Evolutionary conservation across 2,797 vertebrate species (phyloP), one percentile per base, ranked within the genome.

Genomic region (Synanceia verrucosa): DNA sequence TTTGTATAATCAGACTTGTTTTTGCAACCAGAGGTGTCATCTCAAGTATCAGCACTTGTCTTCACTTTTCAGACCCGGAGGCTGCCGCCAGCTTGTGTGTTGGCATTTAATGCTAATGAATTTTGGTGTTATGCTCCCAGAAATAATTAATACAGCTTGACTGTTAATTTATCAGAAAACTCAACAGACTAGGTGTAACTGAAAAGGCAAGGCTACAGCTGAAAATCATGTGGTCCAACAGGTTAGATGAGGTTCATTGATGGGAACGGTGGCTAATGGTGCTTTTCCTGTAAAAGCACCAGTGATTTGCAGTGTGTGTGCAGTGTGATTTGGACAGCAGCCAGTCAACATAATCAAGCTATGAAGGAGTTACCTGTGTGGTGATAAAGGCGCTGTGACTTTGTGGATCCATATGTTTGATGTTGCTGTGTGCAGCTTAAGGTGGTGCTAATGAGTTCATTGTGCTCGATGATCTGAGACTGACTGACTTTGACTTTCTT

Each of bases 371-470:
- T 50, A 57, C 16, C 21, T 28, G 41, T 24, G 36, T 37, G 3
- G 23, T 51, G 9, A 31, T 58, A 53, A 59, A 63, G 2, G 6
- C 21, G 44, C 19, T 57, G n/a, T 55, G 23, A 65, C 2, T 39
- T 37, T 73, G 33, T 61, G 14, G 9, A 8, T 19, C 43, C 55
- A 33, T 24, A 39, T 58, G 50, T n/a, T n/a, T n/a, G n/a, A n/a
- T 39, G 11, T 31, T 16, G 16, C 16, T 31, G 8, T 26, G 7
- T 29, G 48, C 26, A 65, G n/a, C 69, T 51, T 56, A 21, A 4
- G 41, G 56, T 65, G 29, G 57, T 9, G 63, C 44, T 65, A 60
- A 71, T 76, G 51, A 70, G 6, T 67, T 75, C 31, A 73, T 47
- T 2, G 9, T n/a, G 63, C n/a, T 69, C 47, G 3, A 6, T 59